phyloP scores from a whole-genome alignment of 1,140 invertebrate genomes.

The Batillaria attramentaria region DNA sequence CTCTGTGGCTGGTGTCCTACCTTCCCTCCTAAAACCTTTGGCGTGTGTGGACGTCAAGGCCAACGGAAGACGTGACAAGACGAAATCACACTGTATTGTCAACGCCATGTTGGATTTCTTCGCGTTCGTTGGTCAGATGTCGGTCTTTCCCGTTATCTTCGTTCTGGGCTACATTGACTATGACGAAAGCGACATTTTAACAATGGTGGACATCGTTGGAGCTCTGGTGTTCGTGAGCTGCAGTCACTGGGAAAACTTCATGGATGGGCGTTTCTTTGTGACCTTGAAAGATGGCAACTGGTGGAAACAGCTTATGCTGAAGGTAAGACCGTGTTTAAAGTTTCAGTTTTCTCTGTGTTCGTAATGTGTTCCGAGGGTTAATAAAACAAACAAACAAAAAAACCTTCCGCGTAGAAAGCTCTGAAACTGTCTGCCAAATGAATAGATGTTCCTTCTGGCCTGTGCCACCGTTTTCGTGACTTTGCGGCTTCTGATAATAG shows the following conservation, averaged over 20 bases:
- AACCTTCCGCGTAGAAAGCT: too few relatives aligned
- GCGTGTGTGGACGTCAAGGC: slow-evolving; percentile 20
- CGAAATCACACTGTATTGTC: not conserved
- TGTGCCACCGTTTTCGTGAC: too few relatives aligned
- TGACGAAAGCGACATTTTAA: not conserved
- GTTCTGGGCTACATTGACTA: not conserved
- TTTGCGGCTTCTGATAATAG: too few relatives aligned
- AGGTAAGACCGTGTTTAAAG: too few relatives aligned
- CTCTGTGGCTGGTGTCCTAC: slow-evolving; percentile 93
- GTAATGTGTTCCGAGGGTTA: too few relatives aligned
- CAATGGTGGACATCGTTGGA: slow-evolving; percentile 16
- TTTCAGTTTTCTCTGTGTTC: too few relatives aligned
- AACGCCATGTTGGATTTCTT: not conserved
- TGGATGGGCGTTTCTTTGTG: slow-evolving; percentile 74
- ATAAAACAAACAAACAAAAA: too few relatives aligned
- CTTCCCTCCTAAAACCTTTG: slow-evolving; percentile 75
- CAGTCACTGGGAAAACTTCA: slow-evolving; percentile 98
- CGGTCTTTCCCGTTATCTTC: not conserved
- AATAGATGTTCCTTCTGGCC: too few relatives aligned
- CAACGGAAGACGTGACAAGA: not conserved
- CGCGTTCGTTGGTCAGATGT: not conserved
- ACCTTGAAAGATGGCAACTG: slow-evolving; percentile 17
- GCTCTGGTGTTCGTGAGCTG: slow-evolving; percentile 88
- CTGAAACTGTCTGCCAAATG: too few relatives aligned
- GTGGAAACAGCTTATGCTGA: slow-evolving; percentile 42